These are phyloP conservation scores for Eueremaeus valkanovi DNA, from an alignment of 2,888 invertebrate genomes.

Conservation along the genomic window DNA sequence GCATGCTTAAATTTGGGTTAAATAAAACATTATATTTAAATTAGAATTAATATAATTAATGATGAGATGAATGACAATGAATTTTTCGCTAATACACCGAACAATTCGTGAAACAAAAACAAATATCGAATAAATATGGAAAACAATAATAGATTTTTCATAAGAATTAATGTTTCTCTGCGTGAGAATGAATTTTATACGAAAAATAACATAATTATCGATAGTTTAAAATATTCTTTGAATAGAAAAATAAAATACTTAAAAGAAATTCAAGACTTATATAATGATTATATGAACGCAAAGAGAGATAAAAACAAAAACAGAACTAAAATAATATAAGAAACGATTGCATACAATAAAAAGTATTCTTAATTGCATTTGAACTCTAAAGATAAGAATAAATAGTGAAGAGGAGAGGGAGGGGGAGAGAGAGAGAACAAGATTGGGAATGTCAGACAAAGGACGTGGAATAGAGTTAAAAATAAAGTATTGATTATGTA, in stretches of 20 bases:
- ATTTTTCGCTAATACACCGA: too few relatives aligned
- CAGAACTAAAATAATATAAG: not conserved
- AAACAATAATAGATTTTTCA: not conserved
- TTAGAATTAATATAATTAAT: not conserved
- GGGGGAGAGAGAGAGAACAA: not conserved
- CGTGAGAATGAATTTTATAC: not conserved
- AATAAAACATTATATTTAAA: too few relatives aligned
- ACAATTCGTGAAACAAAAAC: not conserved
- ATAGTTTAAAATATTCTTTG: not conserved
- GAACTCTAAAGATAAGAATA: not conserved
- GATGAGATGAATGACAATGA: not conserved
- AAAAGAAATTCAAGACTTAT: too few relatives aligned
- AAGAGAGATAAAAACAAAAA: not conserved
- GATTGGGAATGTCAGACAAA: not conserved
- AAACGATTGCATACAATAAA: not conserved
- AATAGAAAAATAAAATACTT: too few relatives aligned
- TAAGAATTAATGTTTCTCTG: too few relatives aligned
- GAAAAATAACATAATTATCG: not conserved
- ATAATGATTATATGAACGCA: not conserved
- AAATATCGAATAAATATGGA: not conserved
- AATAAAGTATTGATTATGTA: constrained; percentile 25
- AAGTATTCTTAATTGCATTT: too few relatives aligned
- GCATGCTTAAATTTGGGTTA: too few relatives aligned
- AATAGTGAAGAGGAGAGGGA: not conserved
- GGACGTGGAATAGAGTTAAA: not conserved